Conservation (phyloP, 2,113 vertebrate species). For the Scortum barcoo region DNA sequence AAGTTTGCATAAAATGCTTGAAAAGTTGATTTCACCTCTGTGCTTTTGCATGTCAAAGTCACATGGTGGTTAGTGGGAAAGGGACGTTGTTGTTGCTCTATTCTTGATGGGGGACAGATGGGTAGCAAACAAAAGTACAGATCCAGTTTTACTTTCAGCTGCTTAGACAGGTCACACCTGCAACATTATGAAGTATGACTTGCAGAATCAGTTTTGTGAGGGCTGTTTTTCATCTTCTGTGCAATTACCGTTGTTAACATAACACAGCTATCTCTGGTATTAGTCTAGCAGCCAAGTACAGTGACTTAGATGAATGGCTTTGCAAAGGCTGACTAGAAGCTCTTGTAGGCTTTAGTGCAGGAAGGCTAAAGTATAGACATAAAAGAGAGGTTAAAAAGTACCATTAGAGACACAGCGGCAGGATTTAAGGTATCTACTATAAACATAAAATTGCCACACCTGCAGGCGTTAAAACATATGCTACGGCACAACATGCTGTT, state of each 20-base stretch:
- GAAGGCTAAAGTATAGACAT: background rate
- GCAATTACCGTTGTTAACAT: background rate
- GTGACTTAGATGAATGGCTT: background rate
- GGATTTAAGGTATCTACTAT: background rate
- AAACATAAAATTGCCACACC: constrained; percentile 18
- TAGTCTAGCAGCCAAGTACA: background rate
- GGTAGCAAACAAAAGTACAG: background rate
- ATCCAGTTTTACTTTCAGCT: background rate
- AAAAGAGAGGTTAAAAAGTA: background rate
- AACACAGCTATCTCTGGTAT: background rate
- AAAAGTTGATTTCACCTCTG: constrained; percentile 10
- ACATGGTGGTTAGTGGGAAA: background rate
- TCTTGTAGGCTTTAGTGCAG: background rate
- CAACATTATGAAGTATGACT: background rate
- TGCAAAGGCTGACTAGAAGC: background rate
- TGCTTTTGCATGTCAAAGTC: constrained; percentile 12
- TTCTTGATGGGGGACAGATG: background rate
- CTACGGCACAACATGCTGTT: background rate
- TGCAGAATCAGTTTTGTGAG: background rate
- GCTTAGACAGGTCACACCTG: background rate
- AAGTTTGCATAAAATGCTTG: background rate
- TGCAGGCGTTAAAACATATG: background rate
- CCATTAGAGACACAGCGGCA: background rate
- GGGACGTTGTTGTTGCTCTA: background rate
- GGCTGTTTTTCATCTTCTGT: background rate